Conservation (phyloP, 2,888 invertebrate genomes). For the Palloptera scutellata region DNA sequence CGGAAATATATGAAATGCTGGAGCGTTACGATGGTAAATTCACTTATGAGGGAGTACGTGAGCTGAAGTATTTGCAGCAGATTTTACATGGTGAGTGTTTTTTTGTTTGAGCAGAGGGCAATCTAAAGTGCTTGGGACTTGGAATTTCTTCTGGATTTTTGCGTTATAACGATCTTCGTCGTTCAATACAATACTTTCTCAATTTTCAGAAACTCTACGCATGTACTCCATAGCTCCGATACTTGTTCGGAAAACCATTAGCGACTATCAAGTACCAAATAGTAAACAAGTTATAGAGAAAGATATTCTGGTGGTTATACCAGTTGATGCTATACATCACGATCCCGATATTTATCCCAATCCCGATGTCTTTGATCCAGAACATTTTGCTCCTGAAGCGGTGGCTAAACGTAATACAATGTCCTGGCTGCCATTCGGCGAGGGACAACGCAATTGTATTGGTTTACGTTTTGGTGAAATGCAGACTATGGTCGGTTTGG, state of each 20-base stretch:
- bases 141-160: too few species aligned
- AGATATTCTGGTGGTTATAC: conserved; percentile 66
- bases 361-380: conserved; percentile 64
- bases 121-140: too few species aligned
- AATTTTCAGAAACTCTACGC: conserved; percentile 63
- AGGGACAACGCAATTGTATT: conserved; percentile 59
- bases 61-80: conserved; percentile 51
- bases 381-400: conserved; percentile 61
- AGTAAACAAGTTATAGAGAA: conserved; percentile 65
- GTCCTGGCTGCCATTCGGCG: conserved; percentile 57
- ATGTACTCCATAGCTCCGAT: conserved; percentile 63
- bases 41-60: conserved; percentile 50
- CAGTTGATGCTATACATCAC: conserved; percentile 65
- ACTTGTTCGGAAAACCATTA: conserved; percentile 55
- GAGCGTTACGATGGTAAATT: conserved; percentile 45
- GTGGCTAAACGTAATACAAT: conserved; percentile 49
- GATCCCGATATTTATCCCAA: conserved; percentile 64
- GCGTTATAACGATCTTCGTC: too few species aligned
- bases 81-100: conserved; percentile 52
- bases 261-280: conserved; percentile 55
- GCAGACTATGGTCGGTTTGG: conserved; percentile 54
- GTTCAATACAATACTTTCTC: too few species aligned
- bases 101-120: too few species aligned
- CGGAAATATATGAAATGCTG: conserved; percentile 48
- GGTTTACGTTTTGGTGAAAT: conserved; percentile 60